Conservation (phyloP, 2,113 vertebrate species). For the Larimichthys polyactis region DNA sequence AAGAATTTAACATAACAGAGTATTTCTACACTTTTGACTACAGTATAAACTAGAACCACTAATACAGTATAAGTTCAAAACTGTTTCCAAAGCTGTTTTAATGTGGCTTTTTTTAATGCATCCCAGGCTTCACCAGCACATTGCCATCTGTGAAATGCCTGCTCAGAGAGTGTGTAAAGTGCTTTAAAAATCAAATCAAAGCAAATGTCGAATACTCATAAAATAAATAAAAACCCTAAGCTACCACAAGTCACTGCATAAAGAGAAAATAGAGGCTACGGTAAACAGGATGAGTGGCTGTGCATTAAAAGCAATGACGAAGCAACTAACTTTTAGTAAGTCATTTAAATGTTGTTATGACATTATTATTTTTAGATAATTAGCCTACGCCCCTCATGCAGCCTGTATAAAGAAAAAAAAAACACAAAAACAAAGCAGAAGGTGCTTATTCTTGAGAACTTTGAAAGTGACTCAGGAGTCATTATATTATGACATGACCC, state of each 20-base stretch:
- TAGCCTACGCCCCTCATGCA: slow-evolving; percentile 33
- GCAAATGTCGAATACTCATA: slow-evolving; percentile 2
- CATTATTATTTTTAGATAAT: slow-evolving; percentile 50
- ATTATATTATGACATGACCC: neutral
- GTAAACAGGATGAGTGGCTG: neutral
- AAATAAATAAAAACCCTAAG: neutral
- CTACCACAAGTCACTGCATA: neutral
- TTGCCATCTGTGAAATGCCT: slow-evolving; percentile 21
- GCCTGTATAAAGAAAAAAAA: neutral
- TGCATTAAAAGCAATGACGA: slow-evolving; percentile 15
- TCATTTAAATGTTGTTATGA: slow-evolving; percentile 42
- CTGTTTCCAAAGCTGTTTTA: neutral
- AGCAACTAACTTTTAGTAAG: slow-evolving; percentile 25
- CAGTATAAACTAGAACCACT: too few relatives aligned
- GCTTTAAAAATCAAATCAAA: slow-evolving; percentile 18
- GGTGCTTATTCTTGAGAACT: slow-evolving; percentile 28
- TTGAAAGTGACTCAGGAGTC: slow-evolving; percentile 67
- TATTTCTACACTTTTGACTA: too few relatives aligned
- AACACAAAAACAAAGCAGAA: slow-evolving; percentile 13
- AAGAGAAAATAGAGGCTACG: neutral
- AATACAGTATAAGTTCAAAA: neutral
- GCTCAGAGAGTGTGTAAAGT: neutral
- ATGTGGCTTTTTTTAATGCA: neutral
- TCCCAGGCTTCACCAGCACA: slow-evolving; percentile 5
- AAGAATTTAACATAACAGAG: too few relatives aligned